Evolutionary conservation across 2,113 vertebrate genomes (phyloP), one percentile per base, ranked within the genome.

Genomic region (Hyperopisus bebe): DNA sequence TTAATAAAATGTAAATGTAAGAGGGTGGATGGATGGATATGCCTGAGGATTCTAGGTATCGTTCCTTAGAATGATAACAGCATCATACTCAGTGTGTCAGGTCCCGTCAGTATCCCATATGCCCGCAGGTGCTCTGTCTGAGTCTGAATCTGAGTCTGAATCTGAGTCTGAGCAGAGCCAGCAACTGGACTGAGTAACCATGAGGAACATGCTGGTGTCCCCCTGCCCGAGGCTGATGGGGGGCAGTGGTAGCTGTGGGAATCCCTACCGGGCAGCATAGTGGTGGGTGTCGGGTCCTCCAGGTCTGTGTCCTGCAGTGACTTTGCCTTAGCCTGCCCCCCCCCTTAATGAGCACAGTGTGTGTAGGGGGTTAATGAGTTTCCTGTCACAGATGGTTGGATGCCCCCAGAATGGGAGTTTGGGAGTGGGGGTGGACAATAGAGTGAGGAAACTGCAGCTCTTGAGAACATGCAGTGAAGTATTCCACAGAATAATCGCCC

Each of bases 321-420:
- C 84, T 51, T 42, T 83, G 62, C 83, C 80, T 89, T 89, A 88
- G 83, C 19, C 1, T 10, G 1, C 21, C 47, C 46, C 10, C 50
- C 50, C 92, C 92, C 91, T 91, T 92, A 90, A 93, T 91, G 90
- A 92, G 93, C 90, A 93, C 93, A 93, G 93, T 95, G 93, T 95
- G 95, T 95, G 94, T 92, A 92, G 94, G 74, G 90, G 91, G 90
- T 93, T 96, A 95, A 96, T 95, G 94, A 95, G 94, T 94, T 27
- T 95, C 92, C 94, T 94, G 93, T 94, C 92, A 94, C 92, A 92
- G 92, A 93, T 91, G 91, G 1, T 88, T 90, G 89, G 89, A 91
- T 86, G 92, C 92, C 91, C 24, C 87, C n/a, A 44, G 62, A n/a
- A 47, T n/a, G 24, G 47, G 46, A 21, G 39, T 48, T 50, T 86